Percentiles rank a stretch among this genome's conserved stretches.
Conservation (phyloP, 2,113 vertebrate genomes). For the Eidolon helvum region DNA sequence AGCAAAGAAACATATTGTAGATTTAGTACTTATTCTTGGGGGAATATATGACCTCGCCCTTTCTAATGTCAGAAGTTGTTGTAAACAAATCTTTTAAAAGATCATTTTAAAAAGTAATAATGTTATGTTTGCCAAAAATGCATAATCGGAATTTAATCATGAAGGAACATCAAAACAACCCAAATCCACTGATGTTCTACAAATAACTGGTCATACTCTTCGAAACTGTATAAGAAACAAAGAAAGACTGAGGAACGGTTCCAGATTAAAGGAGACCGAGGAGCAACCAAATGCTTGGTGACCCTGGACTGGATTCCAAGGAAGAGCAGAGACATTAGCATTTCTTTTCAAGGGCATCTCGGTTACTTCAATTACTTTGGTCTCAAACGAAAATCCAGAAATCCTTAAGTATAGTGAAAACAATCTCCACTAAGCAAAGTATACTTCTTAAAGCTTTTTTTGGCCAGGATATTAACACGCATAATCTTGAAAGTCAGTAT, state of each 20-base stretch:
- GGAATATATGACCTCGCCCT: background rate
- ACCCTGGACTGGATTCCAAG: background rate
- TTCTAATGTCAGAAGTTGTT: background rate
- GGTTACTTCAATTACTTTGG: background rate
- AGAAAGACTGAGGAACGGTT: background rate
- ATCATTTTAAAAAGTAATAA: background rate
- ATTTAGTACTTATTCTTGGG: background rate
- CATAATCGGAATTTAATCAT: constrained; percentile 6
- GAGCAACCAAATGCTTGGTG: background rate
- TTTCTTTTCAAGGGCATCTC: constrained; percentile 14
- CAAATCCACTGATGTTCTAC: background rate
- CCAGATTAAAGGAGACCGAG: background rate
- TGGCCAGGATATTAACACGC: background rate
- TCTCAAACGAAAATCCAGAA: background rate
- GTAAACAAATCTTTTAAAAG: background rate
- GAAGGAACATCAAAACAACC: constrained; percentile 12
- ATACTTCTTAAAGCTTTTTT: background rate
- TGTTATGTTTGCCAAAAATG: background rate
- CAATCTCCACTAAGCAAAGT: background rate
- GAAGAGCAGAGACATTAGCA: background rate
- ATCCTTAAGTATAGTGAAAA: background rate
- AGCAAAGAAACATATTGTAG: background rate
- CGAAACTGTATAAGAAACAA: background rate
- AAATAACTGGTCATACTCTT: background rate
- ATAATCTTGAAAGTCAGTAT: background rate